Evolutionary conservation across 2,888 invertebrate species (phyloP), one percentile per base, ranked within the genome.

Genomic region (Rotaria macrura): DNA sequence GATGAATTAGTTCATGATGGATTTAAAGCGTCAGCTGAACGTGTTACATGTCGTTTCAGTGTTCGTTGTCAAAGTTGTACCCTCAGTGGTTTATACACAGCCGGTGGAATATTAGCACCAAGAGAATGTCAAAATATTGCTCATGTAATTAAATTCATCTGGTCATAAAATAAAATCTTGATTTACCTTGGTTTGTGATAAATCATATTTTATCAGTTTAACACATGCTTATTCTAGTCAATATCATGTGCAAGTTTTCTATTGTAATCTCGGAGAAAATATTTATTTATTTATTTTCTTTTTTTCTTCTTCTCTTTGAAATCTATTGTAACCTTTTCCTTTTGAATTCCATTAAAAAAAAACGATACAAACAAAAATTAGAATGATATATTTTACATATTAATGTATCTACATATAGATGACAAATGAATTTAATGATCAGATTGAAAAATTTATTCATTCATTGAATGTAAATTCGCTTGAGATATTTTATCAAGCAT

Each of bases 71-170:
- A 85, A 54, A 55, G 85, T 57, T 86, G 86, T 79, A 86, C 85
- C 23, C 34, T 85, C 20, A 85, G 85, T 7, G 86, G 86, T 29
- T 49, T 86, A 43, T 86, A 84, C 55, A 86, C 86, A 52, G 86
- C 86, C 49, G 86, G 86, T 54, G 86, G 86, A 65, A 86, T 86
- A 72, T 84, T 86, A 47, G 86, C 86, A 29, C 86, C 86, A 74
- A 72, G 85, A 54, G 86, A 86, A 84, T 86, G 86, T 47, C 85
- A 65, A n/a, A 86, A 86, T 55, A 57, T 86, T 14, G 86, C 85
- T 17, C 85, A 86, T 84, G 52, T 86, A 1, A 72, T 86, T 17
- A 74, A 54, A 84, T 86, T 86, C 52, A 52, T 65, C 12, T 86
- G 86, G 86, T 85, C 74, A 40, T 79, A 43, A 79, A 79, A 10